Evolutionary conservation across 1,140 invertebrate genomes (phyloP), one percentile per base, ranked within the genome.

Genomic region (Drosophila santomea): DNA sequence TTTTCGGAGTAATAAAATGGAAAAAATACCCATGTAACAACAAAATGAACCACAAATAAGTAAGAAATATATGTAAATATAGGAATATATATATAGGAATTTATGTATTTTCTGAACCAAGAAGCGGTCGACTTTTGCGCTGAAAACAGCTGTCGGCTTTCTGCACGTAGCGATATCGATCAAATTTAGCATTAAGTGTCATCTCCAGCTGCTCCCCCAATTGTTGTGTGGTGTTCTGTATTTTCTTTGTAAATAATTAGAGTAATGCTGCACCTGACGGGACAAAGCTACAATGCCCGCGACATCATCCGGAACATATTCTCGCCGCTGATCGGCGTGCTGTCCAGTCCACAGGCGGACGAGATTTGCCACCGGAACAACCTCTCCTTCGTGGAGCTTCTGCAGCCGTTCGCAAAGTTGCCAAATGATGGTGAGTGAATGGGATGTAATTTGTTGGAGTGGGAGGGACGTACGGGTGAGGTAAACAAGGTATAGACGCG

Each of bases 271-370:
- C 92, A 92, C 74, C 73, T 92, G 67, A 92, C 92, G 41, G 89
- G 84, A 25, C 91, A 92, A 56, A 91, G 83, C 44, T 91, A 91
- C 41, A 95, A 95, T 76, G 94, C 96, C 32, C 95, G 96, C 79
- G 97, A 98, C 92, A 97, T 98, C 92, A 97, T 98, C 60, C 95
- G 96, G 91, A 96, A 96, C 92, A 95, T 96, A 35, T 99, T 98
- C 93, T 97, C 96, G 32, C 98, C 98, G 0, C 95, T 97, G 91
- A 94, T 99, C 56, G 98, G 97, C 48, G 96, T 97, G 28, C 93
- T 98, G 57, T 96, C 95, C 86, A 98, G 97, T 84, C 93, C 94
- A 35, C 94, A 95, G 91, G 98, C 97, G 7, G 97, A 98, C 83
- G 94, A 95, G 67, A 93, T 96, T 47, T 98, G 97, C 90, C 95